Evolutionary conservation across 92 coral and sea anemone species (phyloP), one percentile per base, ranked within the genome.

Genomic region (Bergia puertoricense): DNA sequence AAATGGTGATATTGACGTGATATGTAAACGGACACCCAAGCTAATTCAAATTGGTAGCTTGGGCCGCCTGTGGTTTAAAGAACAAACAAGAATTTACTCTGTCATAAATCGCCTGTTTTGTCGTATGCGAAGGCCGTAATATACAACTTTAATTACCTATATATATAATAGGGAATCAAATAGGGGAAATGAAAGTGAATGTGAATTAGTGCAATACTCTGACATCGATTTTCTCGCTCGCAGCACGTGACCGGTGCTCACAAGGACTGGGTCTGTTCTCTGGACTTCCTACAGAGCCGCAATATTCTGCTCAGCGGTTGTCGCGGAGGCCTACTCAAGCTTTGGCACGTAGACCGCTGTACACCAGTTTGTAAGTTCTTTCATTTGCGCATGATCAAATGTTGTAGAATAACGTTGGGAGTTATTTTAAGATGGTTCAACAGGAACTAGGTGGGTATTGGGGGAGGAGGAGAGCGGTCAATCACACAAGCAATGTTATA

Each of bases 231-330:
- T 22, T 45, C 62, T 22, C 41, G 46, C 39, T 22, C 73, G 38
- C 89, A 97, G 99, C 98, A 95, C 80, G 65, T 97, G 88, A 95
- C 94, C 23, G 96, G 94, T 23, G 99, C 99, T 43, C 99, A 97
- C 85, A 95, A 93, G 88, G 99, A 95, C 96, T 97, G 99, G 99
- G 96, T 97, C 84, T 95, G 99, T 62, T 95, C 98, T 1, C 86
- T 97, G 79, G 99, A 95, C 78, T 94, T 95, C 79, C 88, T 97
- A 68, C 93, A 92, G 76, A 92, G 93, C 67, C 98, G 91, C 78
- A 91, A 94, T 74, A 94, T 97, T 81, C 91, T 97, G 76, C 95
- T 97, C 80, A 97, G 99, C 90, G 99, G 99, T 39, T 96, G 99
- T 79, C 99, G 99, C 62, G 94, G 97, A 71, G 99, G 98, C 15